Conservation (phyloP, 1,140 invertebrate species). For the Drosophila busckii region DNA sequence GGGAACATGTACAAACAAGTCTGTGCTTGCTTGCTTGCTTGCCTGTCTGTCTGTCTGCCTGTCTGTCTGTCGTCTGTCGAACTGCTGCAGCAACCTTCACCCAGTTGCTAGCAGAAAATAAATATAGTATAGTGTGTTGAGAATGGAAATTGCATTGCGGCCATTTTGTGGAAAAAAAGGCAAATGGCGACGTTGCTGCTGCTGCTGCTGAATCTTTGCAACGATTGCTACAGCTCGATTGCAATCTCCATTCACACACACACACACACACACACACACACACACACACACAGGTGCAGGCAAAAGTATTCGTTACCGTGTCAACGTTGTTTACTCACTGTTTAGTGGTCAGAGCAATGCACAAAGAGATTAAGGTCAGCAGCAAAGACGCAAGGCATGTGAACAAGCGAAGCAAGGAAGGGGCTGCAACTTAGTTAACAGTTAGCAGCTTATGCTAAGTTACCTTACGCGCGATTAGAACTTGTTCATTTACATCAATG, state of each 20-base stretch:
- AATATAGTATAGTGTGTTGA: no score
- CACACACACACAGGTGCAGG: background rate
- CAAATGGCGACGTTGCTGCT: constrained; percentile 9
- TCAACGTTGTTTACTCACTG: constrained; percentile 3
- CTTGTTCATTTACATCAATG: no score
- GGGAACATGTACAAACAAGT: no score
- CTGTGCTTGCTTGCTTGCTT: background rate
- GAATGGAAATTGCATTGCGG: constrained; percentile 24
- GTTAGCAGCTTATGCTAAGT: no score
- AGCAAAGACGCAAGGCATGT: background rate
- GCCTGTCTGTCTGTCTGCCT: background rate
- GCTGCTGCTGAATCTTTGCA: no score
- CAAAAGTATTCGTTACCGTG: background rate
- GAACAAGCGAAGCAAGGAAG: no score
- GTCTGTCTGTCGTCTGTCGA: background rate
- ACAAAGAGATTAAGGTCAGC: constrained; percentile 9
- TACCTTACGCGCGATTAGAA: no score
- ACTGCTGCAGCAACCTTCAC: constrained; percentile 38
- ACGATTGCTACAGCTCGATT: no score
- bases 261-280: no score
- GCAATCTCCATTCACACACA: no score
- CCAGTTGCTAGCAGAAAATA: constrained; percentile 43
- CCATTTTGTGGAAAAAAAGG: constrained; percentile 29
- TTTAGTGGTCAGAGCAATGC: background rate
- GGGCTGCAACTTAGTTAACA: no score